Evolutionary conservation across 2,113 vertebrate species (phyloP).

Genomic region (Penelope pileata): DNA sequence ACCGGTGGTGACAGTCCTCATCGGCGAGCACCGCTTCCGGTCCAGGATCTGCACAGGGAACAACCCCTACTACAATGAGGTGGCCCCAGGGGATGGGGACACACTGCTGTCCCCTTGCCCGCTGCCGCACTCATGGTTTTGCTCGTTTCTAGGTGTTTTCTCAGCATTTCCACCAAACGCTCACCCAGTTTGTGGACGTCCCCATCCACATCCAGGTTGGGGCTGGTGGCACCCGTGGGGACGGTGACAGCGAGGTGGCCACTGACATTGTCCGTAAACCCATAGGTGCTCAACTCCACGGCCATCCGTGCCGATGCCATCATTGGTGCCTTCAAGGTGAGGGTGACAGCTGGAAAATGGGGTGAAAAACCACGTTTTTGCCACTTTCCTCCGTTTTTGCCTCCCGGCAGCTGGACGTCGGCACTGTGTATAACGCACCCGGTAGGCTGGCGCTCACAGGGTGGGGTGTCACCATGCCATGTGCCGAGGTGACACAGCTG

Average conservation of each 20-base stretch:
- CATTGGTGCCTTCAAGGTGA: conserved; percentile 35
- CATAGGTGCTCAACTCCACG: not conserved
- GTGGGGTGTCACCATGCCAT: rapidly evolving
- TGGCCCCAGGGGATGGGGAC: rapidly evolving
- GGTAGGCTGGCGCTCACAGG: not conserved
- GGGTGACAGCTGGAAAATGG: rapidly evolving
- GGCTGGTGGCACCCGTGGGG: rapidly evolving
- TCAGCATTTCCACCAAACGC: not conserved
- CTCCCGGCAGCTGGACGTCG: not conserved
- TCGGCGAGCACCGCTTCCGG: conserved; percentile 17
- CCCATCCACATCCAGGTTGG: not conserved
- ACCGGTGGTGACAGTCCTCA: not conserved
- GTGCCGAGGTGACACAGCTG: rapidly evolving
- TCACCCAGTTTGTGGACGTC: not conserved
- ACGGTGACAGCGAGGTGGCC: rapidly evolving
- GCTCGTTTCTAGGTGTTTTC: not conserved
- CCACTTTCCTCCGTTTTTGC: not conserved
- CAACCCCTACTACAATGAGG: conserved; percentile 55
- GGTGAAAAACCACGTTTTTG: rapidly evolving
- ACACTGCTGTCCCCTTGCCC: rapidly evolving
- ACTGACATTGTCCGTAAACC: rapidly evolving
- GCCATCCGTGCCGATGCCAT: not conserved
- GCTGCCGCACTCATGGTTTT: rapidly evolving
- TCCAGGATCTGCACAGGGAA: not conserved
- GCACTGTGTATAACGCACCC: not conserved